Base-by-base conservation (phyloP, 2,888 invertebrate genomes). In the Catocala sponsa region DNA sequence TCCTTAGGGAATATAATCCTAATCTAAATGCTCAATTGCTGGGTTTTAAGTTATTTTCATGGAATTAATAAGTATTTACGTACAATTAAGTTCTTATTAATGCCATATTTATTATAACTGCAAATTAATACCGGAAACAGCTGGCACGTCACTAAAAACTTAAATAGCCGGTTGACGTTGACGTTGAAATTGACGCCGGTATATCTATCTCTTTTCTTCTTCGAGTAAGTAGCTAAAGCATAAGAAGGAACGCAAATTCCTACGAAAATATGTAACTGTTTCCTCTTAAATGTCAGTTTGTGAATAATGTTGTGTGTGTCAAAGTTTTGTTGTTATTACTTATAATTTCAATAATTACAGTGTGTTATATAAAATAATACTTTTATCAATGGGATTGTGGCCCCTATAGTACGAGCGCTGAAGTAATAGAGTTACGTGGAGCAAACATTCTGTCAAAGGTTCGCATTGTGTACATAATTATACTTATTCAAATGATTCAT, bases 321-420 rank as follows among this genome's bases (percentile, higher is more conserved):
- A 91, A 86, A 92, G 86, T 92, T 92, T 92, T 92, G 92, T 94
- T 94, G 92, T 89, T 93, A 89, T 86, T 89, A 85, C 84, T 82
- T 86, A 78, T 83, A 80, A 83, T 83, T 80, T 81, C 80, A 75
- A 75, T 82, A 87, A 83, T 83, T 87, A 83, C 78, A 76, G 74
- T 84, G 71, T 76, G 73, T 68, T 82, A 65, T 48, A 77, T 81
- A 68, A 67, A 83, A 73, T 78, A 77, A 68, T 61, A 74, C 65
- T 83, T 85, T 89, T 80, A 82, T 91, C 83, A 91, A 90, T 90
- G 87, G 83, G 71, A 87, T 82, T 82, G 70, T 84, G 73, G 82
- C 81, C 70, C 65, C 58, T 65, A 68, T 80, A 70, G 69, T 74
- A 55, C 42, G 57, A 72, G 53, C 49, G 61, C 58, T 76, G 69